Evolutionary conservation across 2,888 invertebrate species (phyloP), one percentile per base, ranked within the genome.

Genomic region (Sialis fuliginosa): DNA sequence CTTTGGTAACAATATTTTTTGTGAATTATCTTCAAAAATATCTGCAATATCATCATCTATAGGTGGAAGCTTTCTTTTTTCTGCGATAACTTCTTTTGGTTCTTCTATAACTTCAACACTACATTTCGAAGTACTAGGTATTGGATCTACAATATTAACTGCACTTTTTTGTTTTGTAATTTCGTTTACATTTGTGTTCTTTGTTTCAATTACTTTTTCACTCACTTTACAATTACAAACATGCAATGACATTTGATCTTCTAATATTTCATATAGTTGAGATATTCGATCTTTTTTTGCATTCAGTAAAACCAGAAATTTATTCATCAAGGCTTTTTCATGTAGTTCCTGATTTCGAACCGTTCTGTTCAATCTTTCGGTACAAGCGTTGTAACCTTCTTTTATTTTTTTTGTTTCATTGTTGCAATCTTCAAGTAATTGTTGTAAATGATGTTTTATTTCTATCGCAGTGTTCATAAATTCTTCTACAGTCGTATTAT

Each of bases 251-350:
- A 35, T 37, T 9, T 7, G 33, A 45, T 45, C 58, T 46, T 59
- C 53, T 47, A 64, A 49, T n/a, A 59, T 51, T 51, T 63, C 60
- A 47, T 55, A 60, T 40, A 62, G 53, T 52, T 60, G 59, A 47
- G 60, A 59, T 49, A 63, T 63, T 40, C 58, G 53, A 30, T 52
- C 55, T 50, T 63, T 63, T 47, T 64, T 64, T 50, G 62, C 62
- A 53, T 63, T 63, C 51, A 64, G 50, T 33, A 61, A 41, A 44
- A 57, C 50, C 31, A 59, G 48, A 54, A 63, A 63, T 33, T 55
- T 57, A n/a, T 33, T 22, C 22, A 22, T 22, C 4, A 22, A 22
- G 22, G 22, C 22, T 22, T 22, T 22, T 22, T 22, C 22, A 22
- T 22, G 22, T 22, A 22, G 22, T 22, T 22, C 22, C 4, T 22